A percentile compares a stretch with the other conserved stretches of the same genome.
These are phyloP conservation scores for Lobophora halterata DNA, from an alignment of 2,888 invertebrate species.

Conservation along the genomic window DNA sequence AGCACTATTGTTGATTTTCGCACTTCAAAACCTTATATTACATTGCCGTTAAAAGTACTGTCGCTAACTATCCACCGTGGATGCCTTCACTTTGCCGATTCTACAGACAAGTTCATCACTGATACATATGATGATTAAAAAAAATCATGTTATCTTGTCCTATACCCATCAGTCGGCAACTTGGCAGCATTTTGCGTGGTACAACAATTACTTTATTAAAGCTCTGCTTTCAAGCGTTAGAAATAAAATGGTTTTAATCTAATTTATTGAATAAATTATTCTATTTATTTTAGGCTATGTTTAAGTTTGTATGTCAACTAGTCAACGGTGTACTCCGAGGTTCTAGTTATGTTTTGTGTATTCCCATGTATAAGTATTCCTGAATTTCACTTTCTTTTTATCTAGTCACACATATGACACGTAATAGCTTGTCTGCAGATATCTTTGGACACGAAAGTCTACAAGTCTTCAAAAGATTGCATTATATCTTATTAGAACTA, in stretches of 20 bases:
- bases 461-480: conserved; percentile 29
- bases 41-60: too few relatives aligned
- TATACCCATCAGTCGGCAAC: too few relatives aligned
- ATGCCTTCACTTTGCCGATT: too few relatives aligned
- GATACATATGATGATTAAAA: too few relatives aligned
- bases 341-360: conserved; percentile 58
- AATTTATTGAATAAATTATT: conserved; percentile 48
- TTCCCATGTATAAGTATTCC: conserved; percentile 47
- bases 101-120: too few relatives aligned
- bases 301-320: conserved; percentile 55
- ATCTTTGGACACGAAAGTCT: conserved; percentile 38
- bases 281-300: conserved; percentile 32
- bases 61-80: too few relatives aligned
- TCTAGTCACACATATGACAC: conserved; percentile 67
- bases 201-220: too few relatives aligned
- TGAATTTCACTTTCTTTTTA: conserved; percentile 56
- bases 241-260: conserved; percentile 20
- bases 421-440: conserved; percentile 45
- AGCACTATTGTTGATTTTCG: conserved; percentile 41
- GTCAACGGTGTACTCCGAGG: conserved; percentile 45
- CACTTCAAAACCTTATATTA: conserved; percentile 27
- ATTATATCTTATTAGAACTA: too few relatives aligned
- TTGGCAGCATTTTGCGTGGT: too few relatives aligned
- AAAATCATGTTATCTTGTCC: too few relatives aligned
- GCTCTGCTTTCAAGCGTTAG: too few relatives aligned